These are phyloP conservation scores for Gandaritis pyraliata DNA, from an alignment of 2,888 invertebrate species.

Conservation along the genomic window DNA sequence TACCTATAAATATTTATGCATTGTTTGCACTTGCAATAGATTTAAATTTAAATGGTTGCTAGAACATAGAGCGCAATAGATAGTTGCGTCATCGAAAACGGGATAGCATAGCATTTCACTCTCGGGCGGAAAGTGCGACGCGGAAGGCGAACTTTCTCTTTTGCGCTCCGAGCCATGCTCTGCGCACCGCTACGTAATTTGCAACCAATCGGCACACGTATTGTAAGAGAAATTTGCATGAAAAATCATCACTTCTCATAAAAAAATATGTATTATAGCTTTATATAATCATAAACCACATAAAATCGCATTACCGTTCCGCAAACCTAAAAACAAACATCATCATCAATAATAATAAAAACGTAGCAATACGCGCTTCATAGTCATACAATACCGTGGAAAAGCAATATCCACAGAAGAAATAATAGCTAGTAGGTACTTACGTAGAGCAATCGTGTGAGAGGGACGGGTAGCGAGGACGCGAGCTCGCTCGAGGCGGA, in stretches of 20 bases:
- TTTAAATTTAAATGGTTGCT: constrained; percentile 39
- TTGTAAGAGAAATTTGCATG: constrained; percentile 13
- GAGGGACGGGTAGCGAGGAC: constrained; percentile 74
- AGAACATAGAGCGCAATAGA: constrained; percentile 59
- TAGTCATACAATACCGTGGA: constrained; percentile 70
- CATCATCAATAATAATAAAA: constrained; percentile 55
- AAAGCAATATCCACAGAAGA: constrained; percentile 44
- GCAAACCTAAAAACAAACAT: constrained; percentile 48
- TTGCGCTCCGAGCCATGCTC: constrained; percentile 63
- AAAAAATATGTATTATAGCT: too few relatives aligned
- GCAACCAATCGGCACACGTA: constrained; percentile 18
- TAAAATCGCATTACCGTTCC: constrained; percentile 43
- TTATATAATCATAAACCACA: not conserved
- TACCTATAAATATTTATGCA: not conserved
- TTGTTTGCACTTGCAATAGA: not conserved
- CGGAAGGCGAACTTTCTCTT: constrained; percentile 83
- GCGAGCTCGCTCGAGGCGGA: constrained; percentile 78
- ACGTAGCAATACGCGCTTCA: constrained; percentile 56
- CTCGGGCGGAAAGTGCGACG: constrained; percentile 81
- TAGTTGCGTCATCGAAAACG: constrained; percentile 79
- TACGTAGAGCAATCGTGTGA: constrained; percentile 56
- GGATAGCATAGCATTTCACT: constrained; percentile 79
- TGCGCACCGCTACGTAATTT: constrained; percentile 43
- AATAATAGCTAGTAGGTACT: constrained; percentile 21
- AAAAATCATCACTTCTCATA: not conserved